Conservation (phyloP, 2,797 vertebrate genomes). For the Amblyraja radiata region DNA sequence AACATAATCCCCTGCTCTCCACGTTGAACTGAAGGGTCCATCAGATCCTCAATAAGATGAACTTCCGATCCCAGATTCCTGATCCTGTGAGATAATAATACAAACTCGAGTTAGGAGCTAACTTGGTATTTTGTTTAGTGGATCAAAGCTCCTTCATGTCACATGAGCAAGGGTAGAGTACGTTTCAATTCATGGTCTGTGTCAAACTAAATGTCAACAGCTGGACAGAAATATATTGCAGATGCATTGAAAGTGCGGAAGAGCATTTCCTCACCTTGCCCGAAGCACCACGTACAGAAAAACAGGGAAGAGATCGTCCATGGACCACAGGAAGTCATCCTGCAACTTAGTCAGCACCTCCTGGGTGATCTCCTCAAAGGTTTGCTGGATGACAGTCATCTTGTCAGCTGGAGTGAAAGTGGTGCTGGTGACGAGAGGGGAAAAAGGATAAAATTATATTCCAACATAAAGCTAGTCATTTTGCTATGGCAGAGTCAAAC, state of each 20-base stretch:
- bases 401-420: slow-evolving; percentile 96
- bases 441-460: background rate
- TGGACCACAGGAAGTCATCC: slow-evolving; percentile 95
- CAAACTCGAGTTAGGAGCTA: background rate
- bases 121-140: background rate
- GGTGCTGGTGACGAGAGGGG: slow-evolving; percentile 61
- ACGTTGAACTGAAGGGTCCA: slow-evolving; percentile 94
- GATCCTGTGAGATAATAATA: slow-evolving; percentile 61
- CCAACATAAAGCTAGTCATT: background rate
- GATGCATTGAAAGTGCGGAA: background rate
- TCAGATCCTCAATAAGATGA: slow-evolving; percentile 91
- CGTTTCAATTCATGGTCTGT: background rate
- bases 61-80: slow-evolving; percentile 95
- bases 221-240: background rate
- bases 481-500: background rate
- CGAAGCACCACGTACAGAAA: slow-evolving; percentile 96
- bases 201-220: too few species aligned
- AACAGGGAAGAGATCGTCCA: slow-evolving; percentile 96
- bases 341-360: slow-evolving; percentile 77
- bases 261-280: slow-evolving; percentile 67
- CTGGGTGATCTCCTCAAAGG: slow-evolving; percentile 95
- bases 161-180: background rate
- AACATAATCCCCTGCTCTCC: slow-evolving; percentile 99
- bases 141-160: background rate
- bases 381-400: slow-evolving; percentile 91